phyloP scores from a whole-genome alignment of 2,888 invertebrate genomes.

The Syritta pipiens region DNA sequence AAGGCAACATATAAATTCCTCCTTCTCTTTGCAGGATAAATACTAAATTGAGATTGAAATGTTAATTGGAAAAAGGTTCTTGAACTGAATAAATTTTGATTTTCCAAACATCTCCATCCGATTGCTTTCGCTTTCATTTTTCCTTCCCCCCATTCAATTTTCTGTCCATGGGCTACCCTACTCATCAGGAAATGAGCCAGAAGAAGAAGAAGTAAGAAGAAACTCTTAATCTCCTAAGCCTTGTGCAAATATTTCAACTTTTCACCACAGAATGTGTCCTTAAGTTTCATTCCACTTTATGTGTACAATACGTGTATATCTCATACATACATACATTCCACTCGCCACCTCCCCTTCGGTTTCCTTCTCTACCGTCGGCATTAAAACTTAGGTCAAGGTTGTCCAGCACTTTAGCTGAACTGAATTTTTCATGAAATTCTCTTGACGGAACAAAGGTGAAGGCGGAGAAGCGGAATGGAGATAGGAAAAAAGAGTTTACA shows the following conservation, averaged over 20 bases:
- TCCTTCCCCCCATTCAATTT: constrained; percentile 27
- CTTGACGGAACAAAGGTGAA: constrained; percentile 13
- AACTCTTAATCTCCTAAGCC: constrained; percentile 26
- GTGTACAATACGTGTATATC: neutral
- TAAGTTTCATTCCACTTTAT: constrained; percentile 23
- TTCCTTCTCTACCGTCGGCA: constrained; percentile 19
- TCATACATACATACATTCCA: neutral
- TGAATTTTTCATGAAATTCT: constrained; percentile 56
- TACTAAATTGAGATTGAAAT: no score
- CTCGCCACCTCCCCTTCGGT: no score
- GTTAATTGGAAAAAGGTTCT: no score
- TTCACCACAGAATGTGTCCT: constrained; percentile 53
- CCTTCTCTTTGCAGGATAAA: no score
- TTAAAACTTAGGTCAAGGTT: constrained; percentile 62
- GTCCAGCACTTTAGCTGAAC: constrained; percentile 35
- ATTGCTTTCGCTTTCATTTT: constrained; percentile 23
- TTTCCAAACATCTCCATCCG: neutral
- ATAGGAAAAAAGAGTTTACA: constrained; percentile 23
- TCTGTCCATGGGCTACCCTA: no score
- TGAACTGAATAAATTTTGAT: neutral
- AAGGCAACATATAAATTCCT: no score
- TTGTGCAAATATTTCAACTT: constrained; percentile 50
- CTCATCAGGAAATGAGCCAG: constrained; percentile 12
- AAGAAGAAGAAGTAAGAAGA: neutral
- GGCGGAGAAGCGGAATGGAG: neutral